phyloP scores from a whole-genome alignment of 2,888 invertebrate genomes.

The Sphaerophoria taeniata region DNA sequence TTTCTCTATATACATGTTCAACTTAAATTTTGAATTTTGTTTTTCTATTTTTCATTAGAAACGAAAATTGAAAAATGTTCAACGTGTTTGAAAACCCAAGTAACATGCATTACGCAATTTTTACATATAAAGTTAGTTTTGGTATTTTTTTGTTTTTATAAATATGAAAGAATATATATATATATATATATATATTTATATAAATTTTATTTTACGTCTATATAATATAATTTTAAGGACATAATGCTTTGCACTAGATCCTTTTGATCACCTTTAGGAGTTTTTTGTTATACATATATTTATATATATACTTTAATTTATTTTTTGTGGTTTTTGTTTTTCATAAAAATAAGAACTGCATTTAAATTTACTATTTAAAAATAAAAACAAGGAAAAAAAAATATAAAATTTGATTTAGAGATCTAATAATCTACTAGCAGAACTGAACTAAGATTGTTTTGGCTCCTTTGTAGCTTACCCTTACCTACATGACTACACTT shows the following conservation, averaged over 20 bases:
- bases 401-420: too few relatives aligned
- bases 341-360: too few relatives aligned
- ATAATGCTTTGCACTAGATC: constrained; percentile 72
- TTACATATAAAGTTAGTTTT: constrained; percentile 54
- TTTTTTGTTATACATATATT: constrained; percentile 60
- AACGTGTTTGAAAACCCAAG: constrained; percentile 1
- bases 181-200: constrained; percentile 43
- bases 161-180: constrained; percentile 72
- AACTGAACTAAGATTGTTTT: too few relatives aligned
- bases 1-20: too few relatives aligned
- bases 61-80: neutral
- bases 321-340: neutral
- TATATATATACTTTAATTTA: too few relatives aligned
- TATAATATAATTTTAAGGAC: constrained; percentile 52
- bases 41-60: too few relatives aligned
- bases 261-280: constrained; percentile 71
- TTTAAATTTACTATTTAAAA: too few relatives aligned
- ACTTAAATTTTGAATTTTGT: too few relatives aligned
- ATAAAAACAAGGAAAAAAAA: too few relatives aligned
- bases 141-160: constrained; percentile 61
- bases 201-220: constrained; percentile 39
- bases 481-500: too few relatives aligned
- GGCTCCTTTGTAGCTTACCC: too few relatives aligned
- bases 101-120: constrained; percentile 49
- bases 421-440: too few relatives aligned